A percentile compares a stretch with the other conserved stretches of the same genome.
Conservation (phyloP, 1,140 invertebrate species). For the Aphelenchoides fujianensis region DNA sequence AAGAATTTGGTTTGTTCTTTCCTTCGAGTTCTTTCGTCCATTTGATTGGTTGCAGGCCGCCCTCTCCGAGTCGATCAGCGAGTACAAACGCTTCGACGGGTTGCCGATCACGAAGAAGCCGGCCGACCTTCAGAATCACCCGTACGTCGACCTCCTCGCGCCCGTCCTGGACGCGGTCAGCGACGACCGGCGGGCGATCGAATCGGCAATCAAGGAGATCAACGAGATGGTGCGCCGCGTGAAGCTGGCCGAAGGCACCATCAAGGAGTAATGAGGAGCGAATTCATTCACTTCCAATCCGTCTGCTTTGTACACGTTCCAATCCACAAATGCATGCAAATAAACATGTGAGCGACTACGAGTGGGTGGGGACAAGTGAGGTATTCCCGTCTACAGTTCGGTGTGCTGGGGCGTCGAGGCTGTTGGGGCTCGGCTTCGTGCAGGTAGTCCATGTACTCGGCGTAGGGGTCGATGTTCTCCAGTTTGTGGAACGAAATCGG, state of each 20-base stretch:
- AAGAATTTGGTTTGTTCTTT: background rate
- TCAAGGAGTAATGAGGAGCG: too few relatives aligned
- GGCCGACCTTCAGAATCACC: background rate
- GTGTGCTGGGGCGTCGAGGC: too few relatives aligned
- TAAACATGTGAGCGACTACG: too few relatives aligned
- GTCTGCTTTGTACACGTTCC: background rate
- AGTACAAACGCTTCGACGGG: background rate
- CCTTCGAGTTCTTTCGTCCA: background rate
- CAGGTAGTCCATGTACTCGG: slow-evolving; percentile 38
- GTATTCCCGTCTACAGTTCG: slow-evolving; percentile 23
- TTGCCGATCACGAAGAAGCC: background rate
- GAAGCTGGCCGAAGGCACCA: background rate
- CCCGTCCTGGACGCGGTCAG: background rate
- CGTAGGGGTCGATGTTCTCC: slow-evolving; percentile 39
- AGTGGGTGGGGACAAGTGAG: background rate
- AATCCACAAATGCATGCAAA: too few relatives aligned
- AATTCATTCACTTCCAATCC: background rate
- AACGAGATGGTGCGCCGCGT: background rate
- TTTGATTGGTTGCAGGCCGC: background rate
- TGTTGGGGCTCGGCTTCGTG: slow-evolving; percentile 6
- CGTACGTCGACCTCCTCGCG: background rate
- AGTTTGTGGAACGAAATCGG: slow-evolving; percentile 45
- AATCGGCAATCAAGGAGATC: slow-evolving; percentile 13
- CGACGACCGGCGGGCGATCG: background rate
- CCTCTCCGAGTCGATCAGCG: background rate